phyloP scores from a whole-genome alignment of 2,113 vertebrate genomes.

The Lasiurus cinereus region DNA sequence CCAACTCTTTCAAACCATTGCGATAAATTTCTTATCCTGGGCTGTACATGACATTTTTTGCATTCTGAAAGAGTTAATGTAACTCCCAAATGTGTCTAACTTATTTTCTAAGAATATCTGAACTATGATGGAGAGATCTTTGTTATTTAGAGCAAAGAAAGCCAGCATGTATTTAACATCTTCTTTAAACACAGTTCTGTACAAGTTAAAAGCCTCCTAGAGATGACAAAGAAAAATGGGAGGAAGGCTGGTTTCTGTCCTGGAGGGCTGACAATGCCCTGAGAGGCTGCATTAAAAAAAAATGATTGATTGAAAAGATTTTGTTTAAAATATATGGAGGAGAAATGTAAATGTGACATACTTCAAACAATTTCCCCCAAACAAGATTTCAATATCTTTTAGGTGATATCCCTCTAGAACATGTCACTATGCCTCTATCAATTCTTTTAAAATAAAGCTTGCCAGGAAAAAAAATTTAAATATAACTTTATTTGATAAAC shows the following conservation, averaged over 20 bases:
- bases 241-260: neutral
- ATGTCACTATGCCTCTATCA: neutral
- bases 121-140: neutral
- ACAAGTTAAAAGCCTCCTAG: conserved; percentile 38
- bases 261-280: neutral
- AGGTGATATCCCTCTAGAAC: neutral
- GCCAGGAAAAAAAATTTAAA: conserved; percentile 33
- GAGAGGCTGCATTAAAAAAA: neutral
- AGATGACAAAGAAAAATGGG: neutral
- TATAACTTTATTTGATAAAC: neutral
- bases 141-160: neutral
- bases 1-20: neutral
- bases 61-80: conserved; percentile 44
- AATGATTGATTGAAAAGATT: neutral
- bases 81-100: neutral
- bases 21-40: conserved; percentile 1
- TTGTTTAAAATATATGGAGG: neutral
- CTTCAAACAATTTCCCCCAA: neutral
- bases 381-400: neutral
- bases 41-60: neutral
- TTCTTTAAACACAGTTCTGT: conserved; percentile 31
- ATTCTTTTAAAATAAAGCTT: conserved; percentile 51
- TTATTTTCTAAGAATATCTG: conserved; percentile 40
- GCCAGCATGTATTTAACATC: neutral
- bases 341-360: neutral